A percentile compares a stretch with the other conserved stretches of the same genome.
These are phyloP conservation scores for Apoderus coryli DNA, from an alignment of 2,888 invertebrate species.

Conservation along the genomic window DNA sequence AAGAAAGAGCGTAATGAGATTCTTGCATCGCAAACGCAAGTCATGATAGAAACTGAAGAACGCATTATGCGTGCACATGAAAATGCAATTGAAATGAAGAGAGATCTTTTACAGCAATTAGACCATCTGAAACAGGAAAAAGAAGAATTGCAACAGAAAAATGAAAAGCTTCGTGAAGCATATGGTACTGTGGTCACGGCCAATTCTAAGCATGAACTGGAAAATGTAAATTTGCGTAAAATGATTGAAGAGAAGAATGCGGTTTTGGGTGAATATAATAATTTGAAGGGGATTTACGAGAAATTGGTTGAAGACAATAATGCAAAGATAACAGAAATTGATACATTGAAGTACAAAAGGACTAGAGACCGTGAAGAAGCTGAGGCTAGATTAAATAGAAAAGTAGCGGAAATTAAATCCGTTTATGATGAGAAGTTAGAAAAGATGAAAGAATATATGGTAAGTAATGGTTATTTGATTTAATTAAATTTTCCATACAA, in stretches of 20 bases:
- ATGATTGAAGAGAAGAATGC: conserved; percentile 22
- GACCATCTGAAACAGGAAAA: conserved; percentile 19
- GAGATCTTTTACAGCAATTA: conserved; percentile 19
- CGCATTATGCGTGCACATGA: conserved; percentile 22
- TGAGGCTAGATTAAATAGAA: conserved; percentile 28
- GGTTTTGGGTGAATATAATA: conserved; percentile 16
- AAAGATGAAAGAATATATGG: conserved; percentile 70
- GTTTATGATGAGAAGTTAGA: conserved; percentile 64
- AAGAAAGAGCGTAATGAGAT: conserved; percentile 22
- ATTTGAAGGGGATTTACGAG: conserved; percentile 30
- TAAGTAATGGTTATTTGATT: conserved; percentile 33
- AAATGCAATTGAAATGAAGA: conserved; percentile 20
- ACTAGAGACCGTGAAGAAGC: conserved; percentile 26
- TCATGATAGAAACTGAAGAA: conserved; percentile 23
- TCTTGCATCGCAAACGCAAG: conserved; percentile 21
- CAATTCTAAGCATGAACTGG: conserved; percentile 27
- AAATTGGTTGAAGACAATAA: conserved; percentile 30
- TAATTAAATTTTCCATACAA: conserved; percentile 1
- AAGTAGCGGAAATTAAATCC: conserved; percentile 39
- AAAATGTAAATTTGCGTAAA: conserved; percentile 23
- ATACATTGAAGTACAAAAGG: conserved; percentile 29
- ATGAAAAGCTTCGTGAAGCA: conserved; percentile 23
- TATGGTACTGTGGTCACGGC: conserved; percentile 25
- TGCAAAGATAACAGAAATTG: conserved; percentile 27
- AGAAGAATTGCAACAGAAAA: conserved; percentile 14